Evolutionary conservation across 2,888 invertebrate genomes (phyloP), one percentile per base, ranked within the genome.

Genomic region (Orthosia gothica): DNA sequence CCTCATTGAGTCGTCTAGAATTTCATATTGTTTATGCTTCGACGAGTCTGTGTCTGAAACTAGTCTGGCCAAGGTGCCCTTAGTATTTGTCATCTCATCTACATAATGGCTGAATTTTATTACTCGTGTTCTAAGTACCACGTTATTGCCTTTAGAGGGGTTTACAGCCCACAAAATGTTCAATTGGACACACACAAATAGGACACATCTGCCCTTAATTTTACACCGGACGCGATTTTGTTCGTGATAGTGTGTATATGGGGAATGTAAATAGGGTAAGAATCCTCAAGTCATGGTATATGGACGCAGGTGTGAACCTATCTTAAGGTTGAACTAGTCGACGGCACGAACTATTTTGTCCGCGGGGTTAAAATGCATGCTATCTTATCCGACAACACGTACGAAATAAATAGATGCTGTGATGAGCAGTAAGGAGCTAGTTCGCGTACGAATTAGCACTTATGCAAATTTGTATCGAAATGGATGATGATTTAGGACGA

Each of bases 201-300:
- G 73, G 58, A 73, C 57, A 83, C 84, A 87, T 85, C 83, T 76
- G 68, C 69, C 65, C 64, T 71, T 74, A 74, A 74, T 79, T 70
- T 74, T 23, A 68, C 52, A 71, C 26, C 63, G 52, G 67, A 75
- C 52, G 47, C 62, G 40, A 40, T 40, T 40, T 40, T 40, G 40
- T 40, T 40, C 4, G 23, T 61, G 79, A n/a, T n/a, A n/a, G n/a
- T n/a, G n/a, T n/a, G n/a, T n/a, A n/a, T n/a, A n/a, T n/a, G n/a
- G n/a, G n/a, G n/a, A n/a, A n/a, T n/a, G n/a, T n/a, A n/a, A n/a
- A 71, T 83, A 74, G 66, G 70, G 83, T 54, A 57, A 57, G 54
- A 74, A 67, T 69, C 52, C 62, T 45, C 64, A 59, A 83, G 87
- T 79, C 75, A 86, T 68, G 47, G n/a, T 18, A 45, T 16, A 70